Base-by-base conservation (phyloP, 37 sponge, comb jelly and placozoan genomes). In the Mnemiopsis leidyi region DNA sequence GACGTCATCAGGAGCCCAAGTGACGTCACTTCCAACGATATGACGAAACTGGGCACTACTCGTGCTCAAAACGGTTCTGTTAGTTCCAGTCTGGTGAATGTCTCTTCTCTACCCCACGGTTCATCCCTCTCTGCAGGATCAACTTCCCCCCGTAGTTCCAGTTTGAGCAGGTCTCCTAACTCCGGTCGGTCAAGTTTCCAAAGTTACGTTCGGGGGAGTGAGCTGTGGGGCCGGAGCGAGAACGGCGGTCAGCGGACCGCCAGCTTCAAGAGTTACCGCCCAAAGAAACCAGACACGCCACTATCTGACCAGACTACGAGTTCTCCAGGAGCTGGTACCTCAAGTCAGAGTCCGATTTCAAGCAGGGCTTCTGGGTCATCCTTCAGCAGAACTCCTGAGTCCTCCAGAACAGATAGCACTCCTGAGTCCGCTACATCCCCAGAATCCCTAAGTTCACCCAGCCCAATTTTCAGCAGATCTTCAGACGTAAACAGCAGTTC, bases 181-280 rank as follows among this genome's bases (percentile, higher is more conserved):
- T 1, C n/a, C 2, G 26, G 32, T 28, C 33, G 35, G 36, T 77
- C 79, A 34, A 77, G 79, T 32, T 77, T 77, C 35, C 30, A 77
- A 36, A 77, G 79, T 32, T 77, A 77, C 32, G 36, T 77, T 3
- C 79, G 79, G 1, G 79, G 79, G 20, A 77, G 79, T 32, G 35
- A 77, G 26, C 79, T 77, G 20, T 77, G 79, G 79, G 79, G 79
- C 30, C 26, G 20, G 36, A 31, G 36, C 7, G 79, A 77, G 79
- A 36, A 34, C 32, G 79, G 36, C 20, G 32, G 36, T 33, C 20
- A 32, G 34, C 34, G 79, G 79, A 3, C 79, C 5, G 79, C 79
- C 1, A 77, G 79, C 33, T 77, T 77, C 79, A 77, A 32, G 36
- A 77, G 34, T 32, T 77, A 77, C 36, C 79, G 35, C 36, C 79